A percentile compares a stretch with the other conserved stretches of the same genome.
These are phyloP conservation scores for Misgurnus anguillicaudatus DNA, from an alignment of 2,113 vertebrate genomes.

Conservation along the genomic window DNA sequence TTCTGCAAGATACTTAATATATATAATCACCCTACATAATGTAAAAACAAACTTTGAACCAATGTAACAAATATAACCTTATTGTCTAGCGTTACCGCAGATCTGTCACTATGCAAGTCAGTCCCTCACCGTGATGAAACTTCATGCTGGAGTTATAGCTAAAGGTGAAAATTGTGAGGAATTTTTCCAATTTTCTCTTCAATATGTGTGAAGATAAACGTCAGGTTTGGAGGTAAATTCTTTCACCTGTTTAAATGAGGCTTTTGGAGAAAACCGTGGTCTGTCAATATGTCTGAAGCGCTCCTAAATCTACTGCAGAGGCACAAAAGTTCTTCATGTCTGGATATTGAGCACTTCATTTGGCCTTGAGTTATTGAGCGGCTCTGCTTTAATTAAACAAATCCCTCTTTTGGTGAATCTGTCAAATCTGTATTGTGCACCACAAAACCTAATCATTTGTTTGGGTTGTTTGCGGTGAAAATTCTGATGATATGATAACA, in stretches of 20 bases:
- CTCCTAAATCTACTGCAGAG: conserved; percentile 52
- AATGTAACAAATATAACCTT: no score
- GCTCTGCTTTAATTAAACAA: conserved; percentile 64
- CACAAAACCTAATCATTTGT: background rate
- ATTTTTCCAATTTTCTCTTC: conserved; percentile 51
- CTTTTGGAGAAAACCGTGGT: conserved; percentile 50
- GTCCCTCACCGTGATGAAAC: conserved; percentile 35
- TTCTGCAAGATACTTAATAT: no score
- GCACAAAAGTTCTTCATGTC: conserved; percentile 51
- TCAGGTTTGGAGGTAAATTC: conserved; percentile 60
- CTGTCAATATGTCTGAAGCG: conserved; percentile 44
- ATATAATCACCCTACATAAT: no score
- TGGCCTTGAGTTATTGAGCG: conserved; percentile 52
- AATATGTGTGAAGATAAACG: conserved; percentile 62
- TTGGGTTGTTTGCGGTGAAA: background rate
- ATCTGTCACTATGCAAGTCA: background rate
- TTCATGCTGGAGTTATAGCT: conserved; percentile 60
- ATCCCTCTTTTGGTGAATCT: conserved; percentile 47
- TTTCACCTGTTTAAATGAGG: conserved; percentile 59
- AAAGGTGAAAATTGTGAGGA: conserved; percentile 60
- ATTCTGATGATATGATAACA: background rate
- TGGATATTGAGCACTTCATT: conserved; percentile 61
- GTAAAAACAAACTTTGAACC: no score
- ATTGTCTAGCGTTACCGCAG: background rate
- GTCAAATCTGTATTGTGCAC: conserved; percentile 19